phyloP scores from a whole-genome alignment of 1,140 invertebrate genomes.

The Drosophila teissieri region DNA sequence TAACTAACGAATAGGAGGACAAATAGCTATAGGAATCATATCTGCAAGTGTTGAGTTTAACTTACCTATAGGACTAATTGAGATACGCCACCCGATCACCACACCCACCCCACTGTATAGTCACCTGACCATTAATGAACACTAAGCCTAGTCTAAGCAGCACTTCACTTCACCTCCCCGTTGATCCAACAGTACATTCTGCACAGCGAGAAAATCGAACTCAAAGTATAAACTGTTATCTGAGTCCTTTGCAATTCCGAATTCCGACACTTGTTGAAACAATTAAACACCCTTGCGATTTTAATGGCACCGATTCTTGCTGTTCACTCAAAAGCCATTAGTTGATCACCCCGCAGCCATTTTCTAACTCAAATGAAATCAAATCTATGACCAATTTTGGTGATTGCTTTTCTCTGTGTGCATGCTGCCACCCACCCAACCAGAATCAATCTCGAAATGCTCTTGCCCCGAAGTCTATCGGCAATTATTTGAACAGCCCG shows the following conservation, averaged over 20 bases:
- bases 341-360: too few species aligned
- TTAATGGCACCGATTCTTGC: too few species aligned
- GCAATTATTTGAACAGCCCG: constrained; percentile 60
- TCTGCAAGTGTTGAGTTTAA: constrained; percentile 33
- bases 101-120: constrained; percentile 33
- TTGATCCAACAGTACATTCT: neutral
- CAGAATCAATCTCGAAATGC: constrained; percentile 45
- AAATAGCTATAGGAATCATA: constrained; percentile 33
- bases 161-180: constrained; percentile 13
- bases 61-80: constrained; percentile 46
- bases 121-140: constrained; percentile 35
- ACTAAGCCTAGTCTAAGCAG: constrained; percentile 40
- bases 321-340: too few species aligned
- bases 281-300: too few species aligned
- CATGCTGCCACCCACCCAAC: constrained; percentile 2
- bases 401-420: constrained; percentile 7
- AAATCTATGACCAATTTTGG: too few species aligned
- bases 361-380: too few species aligned
- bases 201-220: constrained; percentile 6
- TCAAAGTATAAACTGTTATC: too few species aligned
- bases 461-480: constrained; percentile 54
- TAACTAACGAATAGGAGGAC: constrained; percentile 16
- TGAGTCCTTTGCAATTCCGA: too few species aligned
- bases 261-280: too few species aligned
- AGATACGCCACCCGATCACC: constrained; percentile 31